Evolutionary conservation across 2,113 vertebrate genomes (phyloP).

Genomic region (Maylandia zebra): DNA sequence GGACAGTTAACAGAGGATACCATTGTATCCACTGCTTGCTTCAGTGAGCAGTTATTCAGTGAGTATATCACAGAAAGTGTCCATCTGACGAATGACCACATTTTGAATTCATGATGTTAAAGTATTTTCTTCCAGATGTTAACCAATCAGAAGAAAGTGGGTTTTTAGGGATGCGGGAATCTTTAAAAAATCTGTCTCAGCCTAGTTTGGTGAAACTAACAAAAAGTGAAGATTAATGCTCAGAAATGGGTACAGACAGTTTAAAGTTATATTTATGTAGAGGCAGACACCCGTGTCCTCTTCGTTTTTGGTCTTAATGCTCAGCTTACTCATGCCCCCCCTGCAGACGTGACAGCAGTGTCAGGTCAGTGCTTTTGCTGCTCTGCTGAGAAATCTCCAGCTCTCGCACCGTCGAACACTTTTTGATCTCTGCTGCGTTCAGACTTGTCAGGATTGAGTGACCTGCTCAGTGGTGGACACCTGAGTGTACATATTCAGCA

Average conservation of each 20-base stretch:
- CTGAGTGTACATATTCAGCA: conserved; percentile 1
- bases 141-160: not conserved
- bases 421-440: not conserved
- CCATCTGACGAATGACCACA: not conserved
- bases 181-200: not conserved
- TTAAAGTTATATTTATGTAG: not conserved
- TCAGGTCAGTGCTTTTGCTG: not conserved
- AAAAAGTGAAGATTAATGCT: not conserved
- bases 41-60: not conserved
- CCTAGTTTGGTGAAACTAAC: not conserved
- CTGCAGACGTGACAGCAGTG: not conserved
- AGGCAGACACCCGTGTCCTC: not conserved
- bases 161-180: not conserved
- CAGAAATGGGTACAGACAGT: not conserved
- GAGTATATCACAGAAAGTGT: not conserved
- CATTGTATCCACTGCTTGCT: not conserved
- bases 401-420: not conserved
- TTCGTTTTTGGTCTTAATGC: not conserved
- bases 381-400: not conserved
- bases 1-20: not conserved
- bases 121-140: not conserved
- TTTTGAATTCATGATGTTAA: not conserved
- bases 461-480: not conserved
- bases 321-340: not conserved
- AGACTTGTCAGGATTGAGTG: not conserved